Evolutionary conservation across 2,797 vertebrate genomes (phyloP), one percentile per base, ranked within the genome.

Genomic region (Chloroceryle inda): DNA sequence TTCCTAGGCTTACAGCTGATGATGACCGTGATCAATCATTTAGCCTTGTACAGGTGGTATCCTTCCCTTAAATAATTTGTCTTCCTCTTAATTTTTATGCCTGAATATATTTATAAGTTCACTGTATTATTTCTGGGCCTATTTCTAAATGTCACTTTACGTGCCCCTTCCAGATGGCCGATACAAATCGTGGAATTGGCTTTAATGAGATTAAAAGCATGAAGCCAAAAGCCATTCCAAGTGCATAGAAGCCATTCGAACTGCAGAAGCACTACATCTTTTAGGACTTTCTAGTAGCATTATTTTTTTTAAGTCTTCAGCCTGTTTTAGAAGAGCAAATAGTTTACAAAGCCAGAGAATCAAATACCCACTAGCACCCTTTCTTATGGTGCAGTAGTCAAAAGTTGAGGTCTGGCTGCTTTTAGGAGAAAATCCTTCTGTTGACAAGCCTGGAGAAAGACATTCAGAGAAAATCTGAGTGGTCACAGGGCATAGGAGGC

Each of bases 31-130:
- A 90, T 83, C 76, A 67, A 3, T 94, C 83, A 90, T 94, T 92
- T 85, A 82, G 71, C 56, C 61, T 93, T n/a, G 11, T 85, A 63
- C 82, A 82, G 67, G 59, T 90, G 58, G 53, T 75, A 81, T 94
- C 66, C 58, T 91, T 91, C 40, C 49, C 68, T 90, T 93, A 61
- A 94, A 90, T 90, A 68, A 83, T 93, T 77, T 55, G 47, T 88
- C 20, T 59, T 89, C 47, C 75, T 80, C 75, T 71, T 90, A 73
- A 68, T 95, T 94, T 95, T 88, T 93, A 61, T 53, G 40, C 73
- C 80, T 92, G 90, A 93, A 95, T 96, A 88, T 93, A 95, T 95
- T 96, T 90, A 93, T 94, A 96, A 93, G 83, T 75, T 92, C 91
- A n/a, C 69, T 24, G 45, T 78, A 84, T 95, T 93, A 93, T 86